These are phyloP conservation scores for Drosophila tripunctata DNA, from an alignment of 2,888 invertebrate species.

Conservation along the genomic window DNA sequence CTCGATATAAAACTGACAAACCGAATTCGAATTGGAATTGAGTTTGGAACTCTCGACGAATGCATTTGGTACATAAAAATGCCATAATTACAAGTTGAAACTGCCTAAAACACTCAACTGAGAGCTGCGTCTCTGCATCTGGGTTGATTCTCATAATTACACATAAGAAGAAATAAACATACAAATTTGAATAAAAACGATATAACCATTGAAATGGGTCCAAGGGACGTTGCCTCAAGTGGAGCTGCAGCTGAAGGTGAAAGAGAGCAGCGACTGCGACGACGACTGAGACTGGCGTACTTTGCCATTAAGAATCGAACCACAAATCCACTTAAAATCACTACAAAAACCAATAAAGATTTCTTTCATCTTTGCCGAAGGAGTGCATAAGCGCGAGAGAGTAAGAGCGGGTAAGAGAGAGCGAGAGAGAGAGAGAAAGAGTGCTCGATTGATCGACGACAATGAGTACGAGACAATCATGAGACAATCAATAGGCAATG, in stretches of 20 bases:
- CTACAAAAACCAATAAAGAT: slow-evolving; percentile 79
- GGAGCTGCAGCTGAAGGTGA: slow-evolving; percentile 41
- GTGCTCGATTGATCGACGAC: slow-evolving; percentile 22
- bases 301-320: slow-evolving; percentile 81
- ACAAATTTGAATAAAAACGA: slow-evolving; percentile 79
- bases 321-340: slow-evolving; percentile 82
- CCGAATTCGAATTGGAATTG: background rate
- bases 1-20: slow-evolving; percentile 20
- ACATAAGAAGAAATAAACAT: slow-evolving; percentile 74
- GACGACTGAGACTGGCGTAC: slow-evolving; percentile 67
- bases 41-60: slow-evolving; percentile 13
- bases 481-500: slow-evolving; percentile 70
- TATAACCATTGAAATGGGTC: slow-evolving; percentile 60
- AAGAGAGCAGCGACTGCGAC: slow-evolving; percentile 36
- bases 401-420: slow-evolving; percentile 6
- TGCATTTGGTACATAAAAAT: slow-evolving; percentile 56
- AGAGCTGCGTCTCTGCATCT: slow-evolving; percentile 49
- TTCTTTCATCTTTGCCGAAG: slow-evolving; percentile 74
- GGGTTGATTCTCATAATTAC: slow-evolving; percentile 74
- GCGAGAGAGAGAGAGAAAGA: slow-evolving; percentile 7
- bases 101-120: slow-evolving; percentile 66
- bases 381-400: slow-evolving; percentile 22
- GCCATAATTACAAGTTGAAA: slow-evolving; percentile 65
- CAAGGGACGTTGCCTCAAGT: slow-evolving; percentile 23
- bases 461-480: slow-evolving; percentile 53